Evolutionary conservation across 2,113 vertebrate genomes (phyloP), one percentile per base, ranked within the genome.

Genomic region (Fulmarus glacialis): DNA sequence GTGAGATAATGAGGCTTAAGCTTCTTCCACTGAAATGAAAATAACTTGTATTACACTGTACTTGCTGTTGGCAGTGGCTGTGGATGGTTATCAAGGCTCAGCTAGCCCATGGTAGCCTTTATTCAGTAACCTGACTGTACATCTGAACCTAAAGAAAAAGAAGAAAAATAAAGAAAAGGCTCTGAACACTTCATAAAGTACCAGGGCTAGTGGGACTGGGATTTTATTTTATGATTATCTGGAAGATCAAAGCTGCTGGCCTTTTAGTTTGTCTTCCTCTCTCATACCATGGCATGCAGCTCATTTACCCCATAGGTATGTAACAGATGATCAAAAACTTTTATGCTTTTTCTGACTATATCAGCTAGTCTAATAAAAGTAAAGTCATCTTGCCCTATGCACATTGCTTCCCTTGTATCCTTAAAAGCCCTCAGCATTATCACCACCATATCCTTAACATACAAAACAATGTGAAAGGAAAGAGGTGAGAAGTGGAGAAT

Each of bases 1-100:
- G 38, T 63, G 55, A 89, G 42, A 74, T 87, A 95, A 95, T 71
- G 55, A 95, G n/a, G 18, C 32, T 82, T 91, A 87, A 95, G 36
- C n/a, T 78, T 82, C 48, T 82, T 94, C 47, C n/a, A 42, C n/a
- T 53, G 68, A 81, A 63, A 67, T 94, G 59, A 78, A 92, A 89
- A 58, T 66, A 55, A 84, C 16, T 74, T 48, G 3, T 42, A 5
- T 55, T 74, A 10, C 13, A 5, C 38, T 45, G 32, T 24, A 23
- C n/a, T 91, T 87, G 48, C 58, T 86, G 36, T 73, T 82, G 63
- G 32, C 50, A 53, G 40, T 42, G 72, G 50, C 63, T 48, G 26
- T 62, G 72, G 68, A 66, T 78, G 67, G 36, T 80, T 90, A 52
- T 36, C 27, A 56, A 56, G 55, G 58, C 34, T 80, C 24, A 36